These are phyloP conservation scores for Lacerta agilis DNA, from an alignment of 2,797 vertebrate species.

Conservation along the genomic window DNA sequence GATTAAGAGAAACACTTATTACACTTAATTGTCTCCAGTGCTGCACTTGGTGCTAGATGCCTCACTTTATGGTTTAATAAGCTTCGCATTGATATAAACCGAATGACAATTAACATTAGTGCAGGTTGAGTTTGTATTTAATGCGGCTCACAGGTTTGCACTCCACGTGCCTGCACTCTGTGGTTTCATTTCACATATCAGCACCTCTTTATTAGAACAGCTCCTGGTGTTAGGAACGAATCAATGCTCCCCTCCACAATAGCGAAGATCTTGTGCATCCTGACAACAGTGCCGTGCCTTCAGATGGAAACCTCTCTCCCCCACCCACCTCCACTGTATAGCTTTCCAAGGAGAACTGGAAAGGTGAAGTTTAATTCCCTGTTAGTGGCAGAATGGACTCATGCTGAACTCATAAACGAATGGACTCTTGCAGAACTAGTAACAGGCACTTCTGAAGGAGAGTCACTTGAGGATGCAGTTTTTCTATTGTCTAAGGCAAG, in stretches of 20 bases:
- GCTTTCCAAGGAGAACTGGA: conserved; percentile 16
- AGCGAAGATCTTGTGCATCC: conserved; percentile 29
- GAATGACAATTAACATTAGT: conserved; percentile 66
- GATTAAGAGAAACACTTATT: conserved; percentile 76
- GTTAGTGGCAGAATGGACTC: conserved; percentile 19
- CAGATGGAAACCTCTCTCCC: not conserved
- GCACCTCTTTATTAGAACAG: conserved; percentile 33
- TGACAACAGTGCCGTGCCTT: conserved; percentile 11
- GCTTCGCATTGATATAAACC: conserved; percentile 65
- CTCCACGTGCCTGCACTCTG: rapidly evolving
- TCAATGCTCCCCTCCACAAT: conserved; percentile 52
- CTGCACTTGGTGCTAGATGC: conserved; percentile 65
- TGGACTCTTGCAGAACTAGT: conserved; percentile 32
- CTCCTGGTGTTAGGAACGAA: conserved; percentile 26
- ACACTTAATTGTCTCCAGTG: conserved; percentile 75
- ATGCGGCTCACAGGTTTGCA: conserved; percentile 53
- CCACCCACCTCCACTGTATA: not conserved
- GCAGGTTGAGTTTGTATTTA: conserved; percentile 50
- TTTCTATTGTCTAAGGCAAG: not conserved
- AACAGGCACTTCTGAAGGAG: not conserved
- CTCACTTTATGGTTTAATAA: conserved; percentile 77
- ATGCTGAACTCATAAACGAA: conserved; percentile 9
- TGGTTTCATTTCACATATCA: conserved; percentile 31
- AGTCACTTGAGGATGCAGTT: conserved; percentile 21
- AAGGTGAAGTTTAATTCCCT: conserved; percentile 4